Evolutionary conservation across 2,113 vertebrate species (phyloP), one percentile per base, ranked within the genome.

Genomic region (Nanger granti): DNA sequence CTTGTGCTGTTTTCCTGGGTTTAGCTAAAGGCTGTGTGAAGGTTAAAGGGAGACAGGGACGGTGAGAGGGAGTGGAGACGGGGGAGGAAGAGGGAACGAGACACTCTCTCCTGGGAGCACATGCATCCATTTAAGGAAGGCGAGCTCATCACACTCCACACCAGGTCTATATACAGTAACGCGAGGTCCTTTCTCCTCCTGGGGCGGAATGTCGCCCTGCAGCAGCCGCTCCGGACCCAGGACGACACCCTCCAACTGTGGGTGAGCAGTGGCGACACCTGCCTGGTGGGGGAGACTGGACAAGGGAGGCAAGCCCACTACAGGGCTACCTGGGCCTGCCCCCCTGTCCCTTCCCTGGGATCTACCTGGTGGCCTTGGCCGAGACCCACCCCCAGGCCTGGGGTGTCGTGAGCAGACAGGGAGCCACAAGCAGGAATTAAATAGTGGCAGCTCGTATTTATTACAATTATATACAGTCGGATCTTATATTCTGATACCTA

Each of bases 401-500:
- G 80, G 37, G 41, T 2, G 5, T 31, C 8, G 1, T 0, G 90
- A 98, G 93, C 73, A 93, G 97, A 98, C 52, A 97, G n/a, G 97
- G 26, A 98, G 96, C 89, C 89, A 87, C 79, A 97, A 95, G 93
- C 98, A 97, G 97, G 95, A 96, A 76, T 98, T 99, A 99, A 98
- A 98, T 98, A 98, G 98, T 98, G 98, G 98, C 99, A 98, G 99
- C 98, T 99, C 94, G 95, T 98, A 98, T 99, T 99, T 99, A 99
- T 99, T 99, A 99, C 99, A 99, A 99, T 99, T 99, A 99, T 99
- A 96, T 99, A 99, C 99, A 99, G 98, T 98, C 94, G 28, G 98
- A 98, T 98, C 98, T 98, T 98, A 98, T 98, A 98, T 95, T 98
- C 96, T 98, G 98, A 97, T 98, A 98, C 98, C 98, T 98, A 98